Evolutionary conservation across 2,888 invertebrate genomes (phyloP).

Genomic region (Trisateles emortualis): DNA sequence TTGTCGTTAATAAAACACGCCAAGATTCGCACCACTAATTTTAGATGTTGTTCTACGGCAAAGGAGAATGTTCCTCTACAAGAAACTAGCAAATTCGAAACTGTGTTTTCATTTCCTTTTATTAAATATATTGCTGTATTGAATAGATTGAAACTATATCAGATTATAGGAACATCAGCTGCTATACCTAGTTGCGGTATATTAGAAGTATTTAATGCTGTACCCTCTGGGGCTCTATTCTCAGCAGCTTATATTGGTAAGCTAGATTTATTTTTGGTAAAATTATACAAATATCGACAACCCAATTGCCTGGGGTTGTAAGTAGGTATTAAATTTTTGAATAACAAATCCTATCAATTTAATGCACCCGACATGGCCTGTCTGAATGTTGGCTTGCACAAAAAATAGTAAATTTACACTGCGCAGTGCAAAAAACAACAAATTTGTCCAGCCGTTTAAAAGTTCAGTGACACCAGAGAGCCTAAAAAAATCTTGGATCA

Average conservation of each 20-base stretch:
- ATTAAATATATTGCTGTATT: slow-evolving; percentile 79
- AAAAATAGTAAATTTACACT: too few species aligned
- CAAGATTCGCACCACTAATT: slow-evolving; percentile 5
- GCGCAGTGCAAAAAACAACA: too few species aligned
- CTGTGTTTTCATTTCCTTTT: slow-evolving; percentile 74
- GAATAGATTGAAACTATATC: slow-evolving; percentile 85
- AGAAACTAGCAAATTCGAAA: slow-evolving; percentile 59
- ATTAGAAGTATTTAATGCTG: slow-evolving; percentile 68
- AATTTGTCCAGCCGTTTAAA: too few species aligned
- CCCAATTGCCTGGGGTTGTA: too few species aligned
- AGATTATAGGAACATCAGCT: slow-evolving; percentile 70
- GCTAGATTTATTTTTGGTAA: slow-evolving; percentile 20
- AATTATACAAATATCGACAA: too few species aligned
- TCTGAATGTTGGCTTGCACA: too few species aligned
- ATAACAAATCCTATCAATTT: too few species aligned
- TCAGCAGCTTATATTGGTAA: slow-evolving; percentile 73
- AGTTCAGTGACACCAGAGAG: too few species aligned
- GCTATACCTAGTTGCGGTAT: slow-evolving; percentile 73
- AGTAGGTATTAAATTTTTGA: too few species aligned
- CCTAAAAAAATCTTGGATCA: too few species aligned
- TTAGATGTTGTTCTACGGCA: slow-evolving; percentile 24
- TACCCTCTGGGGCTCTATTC: slow-evolving; percentile 62
- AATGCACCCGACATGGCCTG: too few species aligned
- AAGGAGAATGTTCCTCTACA: slow-evolving; percentile 14
- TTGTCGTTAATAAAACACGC: slow-evolving; percentile 14